Evolutionary conservation across 1,140 invertebrate species (phyloP), one percentile per base, ranked within the genome.

Genomic region (Leptinotarsa lineolata): DNA sequence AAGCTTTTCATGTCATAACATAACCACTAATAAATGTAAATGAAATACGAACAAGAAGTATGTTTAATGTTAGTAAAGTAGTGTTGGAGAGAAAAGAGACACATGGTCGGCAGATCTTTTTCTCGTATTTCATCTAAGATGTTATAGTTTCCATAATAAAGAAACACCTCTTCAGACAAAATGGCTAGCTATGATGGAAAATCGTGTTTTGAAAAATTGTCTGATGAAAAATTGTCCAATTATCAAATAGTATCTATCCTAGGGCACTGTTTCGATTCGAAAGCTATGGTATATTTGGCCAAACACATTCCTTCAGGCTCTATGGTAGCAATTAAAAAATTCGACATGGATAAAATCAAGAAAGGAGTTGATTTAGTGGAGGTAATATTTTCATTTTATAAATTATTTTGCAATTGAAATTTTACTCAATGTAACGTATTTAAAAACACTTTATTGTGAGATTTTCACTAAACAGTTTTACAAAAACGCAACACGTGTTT

Each of bases 251-350:
- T 88, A 83, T 89, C 89, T 60, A 88, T 89, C 72, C 83, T 91
- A 80, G 88, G 90, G 68, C 89, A 91, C 77, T 92, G 91, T 80
- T 91, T 89, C 81, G 89, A 90, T 81, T 90, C 90, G 64, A 87
- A 87, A 54, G 91, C 86, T 22, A 84, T 88, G n/a, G 90, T 92
- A 60, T 90, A 91, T 79, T 87, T 93, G 63, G 92, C 90, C 15
- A 86, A 88, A 76, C 91, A 93, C 82, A 86, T 88, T 72, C 88
- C 90, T n/a, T 89, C 88, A 68, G 89, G 89, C 71, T 87, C 88
- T 76, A 86, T 90, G 83, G 89, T 95, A 64, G 91, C 92, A 24
- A 85, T 95, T 18, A 93, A 94, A 82, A 90, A 91, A 79, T 92
- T 92, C 82, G 89, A 92, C 79, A 85, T 94, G 79, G 93, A 95